phyloP scores from a whole-genome alignment of 2,113 vertebrate species.

The Cephalopterus ornatus region DNA sequence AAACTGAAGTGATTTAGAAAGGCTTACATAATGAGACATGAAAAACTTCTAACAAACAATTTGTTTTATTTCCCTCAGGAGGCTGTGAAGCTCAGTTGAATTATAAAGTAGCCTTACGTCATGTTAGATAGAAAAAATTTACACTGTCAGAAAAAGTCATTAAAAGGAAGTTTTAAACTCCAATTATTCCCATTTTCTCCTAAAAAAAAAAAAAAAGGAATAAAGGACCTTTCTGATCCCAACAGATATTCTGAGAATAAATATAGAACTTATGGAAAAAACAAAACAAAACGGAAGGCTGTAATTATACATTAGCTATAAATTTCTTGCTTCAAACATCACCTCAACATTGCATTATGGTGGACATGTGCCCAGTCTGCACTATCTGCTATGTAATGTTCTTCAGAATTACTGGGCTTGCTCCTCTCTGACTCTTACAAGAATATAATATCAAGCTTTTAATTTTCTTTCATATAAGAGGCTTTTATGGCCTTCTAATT shows the following conservation, averaged over 20 bases:
- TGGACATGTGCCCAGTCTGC: too few relatives aligned
- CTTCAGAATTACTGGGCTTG: not conserved
- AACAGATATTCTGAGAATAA: not conserved
- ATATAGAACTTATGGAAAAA: not conserved
- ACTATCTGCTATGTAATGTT: fast-evolving
- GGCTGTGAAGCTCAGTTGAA: not conserved
- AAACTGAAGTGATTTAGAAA: not conserved
- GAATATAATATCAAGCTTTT: not conserved
- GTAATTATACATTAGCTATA: not conserved
- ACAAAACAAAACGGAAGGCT: not conserved
- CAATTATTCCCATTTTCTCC: not conserved
- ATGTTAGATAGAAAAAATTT: not conserved
- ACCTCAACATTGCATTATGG: not conserved
- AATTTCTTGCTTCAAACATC: not conserved
- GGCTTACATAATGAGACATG: not conserved
- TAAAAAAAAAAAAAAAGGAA: not conserved
- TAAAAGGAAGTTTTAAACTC: not conserved
- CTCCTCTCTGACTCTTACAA: not conserved
- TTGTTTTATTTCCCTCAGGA: not conserved
- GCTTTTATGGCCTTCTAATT: not conserved
- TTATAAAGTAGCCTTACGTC: not conserved
- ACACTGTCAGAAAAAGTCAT: not conserved
- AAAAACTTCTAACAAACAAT: not conserved
- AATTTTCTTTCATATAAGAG: not conserved
- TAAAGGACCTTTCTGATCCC: not conserved